phyloP scores from a whole-genome alignment of 2,113 vertebrate genomes.

The Ornithorhynchus anatinus region DNA sequence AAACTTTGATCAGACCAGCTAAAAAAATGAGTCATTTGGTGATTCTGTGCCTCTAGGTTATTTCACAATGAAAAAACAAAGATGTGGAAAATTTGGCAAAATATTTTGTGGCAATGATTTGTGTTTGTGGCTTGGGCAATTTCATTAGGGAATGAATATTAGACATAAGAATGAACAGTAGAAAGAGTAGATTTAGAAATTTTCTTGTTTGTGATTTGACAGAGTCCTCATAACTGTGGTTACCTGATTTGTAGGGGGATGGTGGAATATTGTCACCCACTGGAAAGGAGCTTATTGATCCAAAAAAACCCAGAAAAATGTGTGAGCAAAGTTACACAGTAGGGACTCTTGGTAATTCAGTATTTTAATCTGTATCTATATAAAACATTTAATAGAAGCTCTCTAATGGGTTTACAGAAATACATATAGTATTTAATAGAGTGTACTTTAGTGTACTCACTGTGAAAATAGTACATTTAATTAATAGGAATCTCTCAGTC shows the following conservation, averaged over 20 bases:
- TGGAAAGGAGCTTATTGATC: not conserved
- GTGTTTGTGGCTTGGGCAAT: not conserved
- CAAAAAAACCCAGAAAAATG: constrained; percentile 28
- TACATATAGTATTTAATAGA: constrained; percentile 74
- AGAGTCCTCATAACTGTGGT: not conserved
- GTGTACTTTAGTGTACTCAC: constrained; percentile 70
- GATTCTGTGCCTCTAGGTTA: not conserved
- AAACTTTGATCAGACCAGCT: not conserved
- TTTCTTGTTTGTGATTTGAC: not conserved
- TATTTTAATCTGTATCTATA: constrained; percentile 71
- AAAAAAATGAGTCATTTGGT: not conserved
- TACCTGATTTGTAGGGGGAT: not conserved
- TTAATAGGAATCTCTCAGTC: constrained; percentile 66
- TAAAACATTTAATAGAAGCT: constrained; percentile 78
- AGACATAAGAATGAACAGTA: not conserved
- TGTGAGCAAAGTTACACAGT: constrained; percentile 19
- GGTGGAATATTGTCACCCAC: not conserved
- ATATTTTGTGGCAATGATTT: not conserved
- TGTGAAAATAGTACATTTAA: constrained; percentile 82
- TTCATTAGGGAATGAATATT: not conserved
- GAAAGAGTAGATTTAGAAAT: not conserved
- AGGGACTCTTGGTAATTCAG: constrained; percentile 47
- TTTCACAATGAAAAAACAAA: not conserved
- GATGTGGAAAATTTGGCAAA: not conserved
- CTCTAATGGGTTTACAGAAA: constrained; percentile 73